Percentiles rank a stretch among this genome's conserved stretches.
Evolutionary conservation across 1,140 invertebrate species (phyloP).

Genomic region (Penaeus japonicus): DNA sequence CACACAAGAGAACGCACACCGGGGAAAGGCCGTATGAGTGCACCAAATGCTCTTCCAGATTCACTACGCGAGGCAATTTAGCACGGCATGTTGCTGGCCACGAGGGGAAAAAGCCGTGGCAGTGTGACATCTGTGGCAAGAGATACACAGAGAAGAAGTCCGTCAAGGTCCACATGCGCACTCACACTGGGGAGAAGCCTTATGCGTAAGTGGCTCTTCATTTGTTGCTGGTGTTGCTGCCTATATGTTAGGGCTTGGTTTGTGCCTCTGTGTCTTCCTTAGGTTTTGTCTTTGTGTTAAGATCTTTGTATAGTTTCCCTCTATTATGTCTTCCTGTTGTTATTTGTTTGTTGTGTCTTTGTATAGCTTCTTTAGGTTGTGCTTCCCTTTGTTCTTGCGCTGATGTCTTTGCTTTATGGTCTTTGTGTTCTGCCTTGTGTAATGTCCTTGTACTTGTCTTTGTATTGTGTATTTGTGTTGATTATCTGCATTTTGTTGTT

Average conservation of each 20-base stretch:
- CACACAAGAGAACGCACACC: conserved; percentile 33
- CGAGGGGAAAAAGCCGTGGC: conserved; percentile 35
- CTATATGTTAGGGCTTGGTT: not conserved
- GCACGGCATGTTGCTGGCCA: conserved; percentile 31
- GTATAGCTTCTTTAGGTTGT: too few relatives aligned
- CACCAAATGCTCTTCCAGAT: conserved; percentile 27
- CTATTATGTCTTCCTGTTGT: too few relatives aligned
- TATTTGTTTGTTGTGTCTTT: too few relatives aligned
- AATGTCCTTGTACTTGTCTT: too few relatives aligned
- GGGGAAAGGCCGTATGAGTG: conserved; percentile 34
- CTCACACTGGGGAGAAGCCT: conserved; percentile 35
- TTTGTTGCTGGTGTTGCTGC: not conserved
- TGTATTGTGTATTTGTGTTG: too few relatives aligned
- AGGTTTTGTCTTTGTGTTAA: not conserved
- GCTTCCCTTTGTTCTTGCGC: too few relatives aligned
- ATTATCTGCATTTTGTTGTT: too few relatives aligned
- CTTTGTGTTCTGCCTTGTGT: too few relatives aligned
- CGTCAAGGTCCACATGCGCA: conserved; percentile 29
- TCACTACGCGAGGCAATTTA: conserved; percentile 30
- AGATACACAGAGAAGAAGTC: conserved; percentile 39
- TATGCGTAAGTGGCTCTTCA: conserved; percentile 25
- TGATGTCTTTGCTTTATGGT: too few relatives aligned
- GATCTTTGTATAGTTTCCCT: too few relatives aligned
- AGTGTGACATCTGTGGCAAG: conserved; percentile 29
- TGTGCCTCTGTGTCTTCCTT: not conserved